Base-by-base conservation (phyloP, 1,140 invertebrate genomes). In the Plutomurus gul region DNA sequence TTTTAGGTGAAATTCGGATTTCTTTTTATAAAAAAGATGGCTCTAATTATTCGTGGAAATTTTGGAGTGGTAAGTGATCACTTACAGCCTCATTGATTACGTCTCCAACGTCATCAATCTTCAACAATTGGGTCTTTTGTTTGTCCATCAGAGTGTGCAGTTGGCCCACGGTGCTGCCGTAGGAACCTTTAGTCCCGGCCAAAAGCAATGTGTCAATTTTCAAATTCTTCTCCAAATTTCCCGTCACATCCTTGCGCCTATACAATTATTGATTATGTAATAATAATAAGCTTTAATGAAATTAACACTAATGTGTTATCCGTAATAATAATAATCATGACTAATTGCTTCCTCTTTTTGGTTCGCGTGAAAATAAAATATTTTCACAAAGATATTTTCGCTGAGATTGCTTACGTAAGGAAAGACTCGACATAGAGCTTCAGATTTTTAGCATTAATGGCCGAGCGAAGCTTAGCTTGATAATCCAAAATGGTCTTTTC, bases 391-490 rank as follows among this genome's bases (percentile, higher is more conserved):
- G 7, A 30, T 30, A 30, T 56, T 8, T 18, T 36, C n/a, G n/a
- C n/a, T n/a, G n/a, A 80, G 40, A 30, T 37, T 71, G 88, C 90
- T 89, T 87, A 93, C 92, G 92, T 93, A 85, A 95, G 91, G 87
- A 95, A 95, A 30, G 93, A 90, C 84, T 93, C 90, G 16, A 95
- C 93, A 85, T 94, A 96, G 84, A 90, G 90, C 84, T 92, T 92
- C 75, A 96, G 89, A 87, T 96, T 96, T 85, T 92, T 92, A 33
- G 92, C 90, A 87, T 96, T 96, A 75, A 96, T 91, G 75, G 92
- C 91, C n/a, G 86, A 87, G 82, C 92, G 91, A 74, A 96, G 89
- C 40, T 92, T 90, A 56, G 92, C 91, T 77, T 94, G 90, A 88
- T 94, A 96, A 82, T 93, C 92, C 76, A 90, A 86, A 82, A 95